Base-by-base conservation (phyloP, 2,113 vertebrate species). In the Raja brachyura region DNA sequence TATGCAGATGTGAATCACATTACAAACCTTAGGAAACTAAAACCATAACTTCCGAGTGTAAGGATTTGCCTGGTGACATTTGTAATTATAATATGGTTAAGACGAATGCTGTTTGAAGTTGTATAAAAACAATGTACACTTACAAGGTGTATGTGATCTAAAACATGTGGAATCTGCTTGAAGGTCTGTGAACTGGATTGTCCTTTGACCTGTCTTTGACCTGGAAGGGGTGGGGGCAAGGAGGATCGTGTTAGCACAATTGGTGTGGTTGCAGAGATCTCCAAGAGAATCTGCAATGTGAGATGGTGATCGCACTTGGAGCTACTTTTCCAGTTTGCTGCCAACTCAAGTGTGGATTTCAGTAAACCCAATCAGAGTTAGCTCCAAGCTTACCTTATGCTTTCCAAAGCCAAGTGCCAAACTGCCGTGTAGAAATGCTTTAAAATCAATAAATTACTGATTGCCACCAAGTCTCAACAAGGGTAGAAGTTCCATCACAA, bases 31-130 rank as follows among this genome's bases (percentile, higher is more conserved):
- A 92, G 90, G 90, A 92, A 92, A 92, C 90, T 18, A 48, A 92
- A 92, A 92, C 90, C 90, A 92, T 92, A 92, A 92, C 90, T 92
- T 92, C 90, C 90, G 90, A 92, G 68, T 92, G 68, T 73, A 92
- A 92, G 90, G 90, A 73, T 92, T 92, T 92, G 66, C 68, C 66
- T 92, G 39, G 90, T 92, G 90, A 92, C 90, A 92, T 39, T 20
- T 73, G 68, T 92, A 70, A 92, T 92, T 92, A 92, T 54, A 92
- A 92, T 74, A 73, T 48, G 22, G 68, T 92, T 92, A 92, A 73
- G 48, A 74, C 39, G 68, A 68, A 92, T 73, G 90, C 4, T 92
- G 90, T 92, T 74, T 92, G 90, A 92, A 92, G 90, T 92, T 92
- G 90, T 54, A 73, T 92, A 73, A 92, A 92, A 92, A 92, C 68